A percentile compares a stretch with the other conserved stretches of the same genome.
Conservation (phyloP, 2,888 invertebrate genomes). For the Caenorhabditis sp. region DNA sequence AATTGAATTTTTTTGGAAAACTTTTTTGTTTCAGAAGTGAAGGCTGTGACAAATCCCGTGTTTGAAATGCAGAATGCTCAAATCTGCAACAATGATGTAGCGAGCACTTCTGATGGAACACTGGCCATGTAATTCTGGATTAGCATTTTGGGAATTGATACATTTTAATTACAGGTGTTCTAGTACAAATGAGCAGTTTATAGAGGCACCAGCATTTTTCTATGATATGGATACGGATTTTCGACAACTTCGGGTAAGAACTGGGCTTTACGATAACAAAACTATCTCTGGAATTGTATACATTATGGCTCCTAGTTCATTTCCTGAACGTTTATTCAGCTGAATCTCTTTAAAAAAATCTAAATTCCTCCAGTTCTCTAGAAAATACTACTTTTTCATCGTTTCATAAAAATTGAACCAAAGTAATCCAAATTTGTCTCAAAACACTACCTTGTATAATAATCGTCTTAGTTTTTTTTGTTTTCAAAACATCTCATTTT, state of each 20-base stretch:
- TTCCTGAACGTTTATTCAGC: no score
- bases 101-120: conserved; percentile 40
- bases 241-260: background rate
- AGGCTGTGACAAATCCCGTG: conserved; percentile 47
- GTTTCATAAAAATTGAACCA: no score
- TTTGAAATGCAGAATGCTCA: conserved; percentile 51
- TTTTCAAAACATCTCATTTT: no score
- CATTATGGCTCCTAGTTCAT: no score
- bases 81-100: conserved; percentile 50
- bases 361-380: no score
- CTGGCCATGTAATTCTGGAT: conserved; percentile 12
- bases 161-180: conserved; percentile 24
- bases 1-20: background rate
- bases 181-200: conserved; percentile 36
- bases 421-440: no score
- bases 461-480: no score
- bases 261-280: no score
- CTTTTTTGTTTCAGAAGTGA: conserved; percentile 24
- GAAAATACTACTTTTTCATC: no score
- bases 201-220: conserved; percentile 63
- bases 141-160: conserved; percentile 30
- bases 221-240: conserved; percentile 63
- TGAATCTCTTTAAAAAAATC: no score
- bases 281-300: no score
- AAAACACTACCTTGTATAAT: no score